A percentile compares a stretch with the other conserved stretches of the same genome.
phyloP scores from a whole-genome alignment of 2,888 invertebrate species.

The Drosophila borealis region DNA sequence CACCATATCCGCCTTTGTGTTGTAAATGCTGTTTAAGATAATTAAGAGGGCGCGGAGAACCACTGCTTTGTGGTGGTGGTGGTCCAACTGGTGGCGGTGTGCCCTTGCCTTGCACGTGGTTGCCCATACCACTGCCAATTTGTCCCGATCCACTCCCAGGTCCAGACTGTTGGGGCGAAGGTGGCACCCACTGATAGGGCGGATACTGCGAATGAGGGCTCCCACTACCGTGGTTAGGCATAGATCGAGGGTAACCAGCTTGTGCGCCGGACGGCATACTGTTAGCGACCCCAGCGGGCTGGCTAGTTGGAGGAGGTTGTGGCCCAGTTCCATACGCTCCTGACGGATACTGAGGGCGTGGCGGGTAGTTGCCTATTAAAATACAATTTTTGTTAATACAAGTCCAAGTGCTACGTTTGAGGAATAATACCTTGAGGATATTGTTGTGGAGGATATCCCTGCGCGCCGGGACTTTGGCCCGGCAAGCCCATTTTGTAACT shows the following conservation, averaged over 20 bases:
- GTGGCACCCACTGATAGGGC: conserved; percentile 85
- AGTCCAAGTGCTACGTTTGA: background rate
- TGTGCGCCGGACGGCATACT: conserved; percentile 82
- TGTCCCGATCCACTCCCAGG: conserved; percentile 74
- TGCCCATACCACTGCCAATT: conserved; percentile 76
- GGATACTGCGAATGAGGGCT: conserved; percentile 85
- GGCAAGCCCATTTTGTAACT: conserved; percentile 88
- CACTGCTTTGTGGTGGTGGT: conserved; percentile 82
- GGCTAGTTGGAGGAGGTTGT: conserved; percentile 86
- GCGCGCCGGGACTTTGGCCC: conserved; percentile 86
- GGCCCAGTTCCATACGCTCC: conserved; percentile 86
- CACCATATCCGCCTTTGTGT: conserved; percentile 88
- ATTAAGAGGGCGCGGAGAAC: conserved; percentile 87
- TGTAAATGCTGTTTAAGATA: conserved; percentile 90
- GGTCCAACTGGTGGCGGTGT: conserved; percentile 84
- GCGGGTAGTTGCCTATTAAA: conserved; percentile 83
- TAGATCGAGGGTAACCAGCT: conserved; percentile 86
- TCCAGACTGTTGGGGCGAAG: conserved; percentile 80
- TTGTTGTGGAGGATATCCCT: conserved; percentile 87
- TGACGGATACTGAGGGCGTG: conserved; percentile 86
- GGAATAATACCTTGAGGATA: conserved; percentile 86
- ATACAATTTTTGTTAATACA: background rate
- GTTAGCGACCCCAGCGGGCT: conserved; percentile 81
- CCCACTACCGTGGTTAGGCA: conserved; percentile 86
- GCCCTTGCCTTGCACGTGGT: conserved; percentile 84